These are phyloP conservation scores for Aelia acuminata DNA, from an alignment of 2,888 invertebrate species.

Conservation along the genomic window DNA sequence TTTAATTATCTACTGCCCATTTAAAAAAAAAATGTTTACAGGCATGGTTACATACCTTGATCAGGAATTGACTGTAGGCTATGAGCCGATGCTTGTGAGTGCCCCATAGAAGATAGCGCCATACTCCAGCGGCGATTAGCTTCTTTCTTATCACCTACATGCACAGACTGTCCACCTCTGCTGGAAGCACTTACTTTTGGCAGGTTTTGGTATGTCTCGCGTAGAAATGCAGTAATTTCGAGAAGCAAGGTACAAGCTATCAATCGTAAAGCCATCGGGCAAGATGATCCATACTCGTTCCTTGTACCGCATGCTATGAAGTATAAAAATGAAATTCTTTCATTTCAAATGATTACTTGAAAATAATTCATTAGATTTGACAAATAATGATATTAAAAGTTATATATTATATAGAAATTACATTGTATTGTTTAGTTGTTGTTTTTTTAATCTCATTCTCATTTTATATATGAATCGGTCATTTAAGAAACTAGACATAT, in stretches of 20 bases:
- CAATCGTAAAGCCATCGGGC: constrained; percentile 89
- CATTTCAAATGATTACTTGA: background rate
- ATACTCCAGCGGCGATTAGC: constrained; percentile 95
- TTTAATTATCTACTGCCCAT: background rate
- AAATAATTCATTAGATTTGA: too few species aligned
- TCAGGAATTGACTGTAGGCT: constrained; percentile 77
- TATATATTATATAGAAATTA: too few species aligned
- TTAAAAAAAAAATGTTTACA: background rate
- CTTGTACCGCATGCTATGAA: constrained; percentile 73
- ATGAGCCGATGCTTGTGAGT: constrained; percentile 93
- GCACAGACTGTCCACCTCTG: constrained; percentile 55
- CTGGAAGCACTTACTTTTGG: constrained; percentile 63
- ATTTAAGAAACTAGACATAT: too few species aligned
- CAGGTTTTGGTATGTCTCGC: constrained; percentile 89
- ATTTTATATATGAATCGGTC: too few species aligned
- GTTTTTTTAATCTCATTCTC: too few species aligned
- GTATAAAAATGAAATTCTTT: background rate
- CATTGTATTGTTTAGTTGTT: too few species aligned
- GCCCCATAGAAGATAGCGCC: constrained; percentile 95
- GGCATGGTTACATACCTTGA: constrained; percentile 18
- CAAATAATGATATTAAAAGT: too few species aligned
- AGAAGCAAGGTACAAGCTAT: constrained; percentile 94
- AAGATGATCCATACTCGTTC: constrained; percentile 82
- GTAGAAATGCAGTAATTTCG: constrained; percentile 96
- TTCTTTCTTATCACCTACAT: constrained; percentile 82